Base-by-base conservation (phyloP, 2,113 vertebrate genomes). In the Laticauda laticaudata region DNA sequence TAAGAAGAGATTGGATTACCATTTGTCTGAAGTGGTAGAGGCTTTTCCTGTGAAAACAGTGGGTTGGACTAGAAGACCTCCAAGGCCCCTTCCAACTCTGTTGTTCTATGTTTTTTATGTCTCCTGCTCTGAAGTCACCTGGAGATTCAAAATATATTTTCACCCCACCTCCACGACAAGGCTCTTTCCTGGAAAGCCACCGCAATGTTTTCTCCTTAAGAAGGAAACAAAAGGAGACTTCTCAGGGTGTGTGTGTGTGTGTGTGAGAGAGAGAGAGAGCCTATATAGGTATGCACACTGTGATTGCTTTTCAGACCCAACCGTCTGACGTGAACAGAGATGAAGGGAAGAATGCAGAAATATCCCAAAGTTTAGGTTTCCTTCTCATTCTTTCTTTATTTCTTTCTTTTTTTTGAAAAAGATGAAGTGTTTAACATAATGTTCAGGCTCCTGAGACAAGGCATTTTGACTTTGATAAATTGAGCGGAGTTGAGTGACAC, bases 401-500 rank as follows among this genome's bases (percentile, higher is more conserved):
- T 23, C 57, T 23, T 24, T 59, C 18, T 48, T 2, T 15, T 24
- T 23, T 39, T 53, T 48, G 5, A 56, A 56, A 14, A n/a, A 81
- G 39, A 85, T n/a, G 88, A 69, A 93, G 87, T 95, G 91, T 88
- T 92, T 93, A 94, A 94, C 93, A 93, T 94, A 93, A 89, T 92
- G 91, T 89, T 92, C 89, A 34, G 93, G 91, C 94, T 34, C 86
- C 94, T 26, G 95, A 93, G 93, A 94, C 95, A 61, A 94, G 95
- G 91, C 95, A 96, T 96, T 88, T 95, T 51, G 94, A 91, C 94
- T 95, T 94, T 20, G 93, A 59, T 94, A 95, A 92, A 94, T 87
- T 89, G 94, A 91, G 95, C 88, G 43, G 95, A 21, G 43, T 54
- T 95, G 96, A 96, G 96, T 95, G 97, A 97, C 97, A 95, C 96